These are phyloP conservation scores for Saturnia japonica DNA, from an alignment of 2,888 invertebrate species.

Conservation along the genomic window DNA sequence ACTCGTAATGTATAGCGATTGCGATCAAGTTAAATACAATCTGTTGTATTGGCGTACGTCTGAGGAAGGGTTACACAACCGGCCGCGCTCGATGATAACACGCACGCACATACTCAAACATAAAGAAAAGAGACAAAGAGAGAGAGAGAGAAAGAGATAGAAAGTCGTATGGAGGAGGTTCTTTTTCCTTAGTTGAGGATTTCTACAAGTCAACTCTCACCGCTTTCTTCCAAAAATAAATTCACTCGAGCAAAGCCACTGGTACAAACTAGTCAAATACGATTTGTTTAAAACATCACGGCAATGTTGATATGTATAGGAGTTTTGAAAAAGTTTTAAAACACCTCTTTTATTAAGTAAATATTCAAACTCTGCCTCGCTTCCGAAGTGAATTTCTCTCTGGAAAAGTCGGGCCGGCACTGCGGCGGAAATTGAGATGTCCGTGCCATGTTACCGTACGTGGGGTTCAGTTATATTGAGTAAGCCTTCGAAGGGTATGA, in stretches of 20 bases:
- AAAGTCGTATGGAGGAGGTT: too few species aligned
- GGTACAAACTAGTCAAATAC: background rate
- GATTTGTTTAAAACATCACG: background rate
- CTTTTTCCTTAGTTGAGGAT: too few species aligned
- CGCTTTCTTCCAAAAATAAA: too few species aligned
- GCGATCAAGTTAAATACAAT: too few species aligned
- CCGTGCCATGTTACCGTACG: background rate
- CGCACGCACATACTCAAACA: too few species aligned
- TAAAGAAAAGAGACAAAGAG: too few species aligned
- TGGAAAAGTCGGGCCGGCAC: background rate
- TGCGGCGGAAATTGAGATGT: background rate
- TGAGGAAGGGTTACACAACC: too few species aligned
- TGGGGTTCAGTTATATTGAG: conserved; percentile 7
- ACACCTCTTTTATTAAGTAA: background rate
- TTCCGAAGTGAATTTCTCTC: conserved; percentile 1
- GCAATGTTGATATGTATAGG: background rate
- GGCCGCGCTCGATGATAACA: too few species aligned
- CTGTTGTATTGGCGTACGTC: too few species aligned
- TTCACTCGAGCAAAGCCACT: background rate
- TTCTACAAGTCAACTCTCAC: too few species aligned
- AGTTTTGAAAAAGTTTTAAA: background rate
- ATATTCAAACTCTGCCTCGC: background rate
- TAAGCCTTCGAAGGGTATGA: background rate
- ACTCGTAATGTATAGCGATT: too few species aligned
- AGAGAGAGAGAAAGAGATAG: too few species aligned